Evolutionary conservation across 1,140 invertebrate species (phyloP), one percentile per base, ranked within the genome.

Genomic region (Habropoda laboriosa): DNA sequence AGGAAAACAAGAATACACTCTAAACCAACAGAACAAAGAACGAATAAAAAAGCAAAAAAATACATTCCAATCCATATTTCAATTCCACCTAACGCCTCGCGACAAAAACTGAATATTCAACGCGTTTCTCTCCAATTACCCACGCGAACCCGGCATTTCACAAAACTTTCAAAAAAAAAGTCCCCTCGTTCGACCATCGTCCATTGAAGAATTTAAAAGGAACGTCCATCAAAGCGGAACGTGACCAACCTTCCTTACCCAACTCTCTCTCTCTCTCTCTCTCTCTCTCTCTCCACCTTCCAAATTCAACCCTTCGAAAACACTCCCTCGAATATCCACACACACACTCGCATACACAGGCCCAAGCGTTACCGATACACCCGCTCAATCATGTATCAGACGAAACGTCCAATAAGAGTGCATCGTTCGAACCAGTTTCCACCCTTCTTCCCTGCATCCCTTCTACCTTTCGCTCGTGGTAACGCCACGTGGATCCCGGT

Each of bases 401-500:
- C 13, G 21, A 42, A 40, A 40, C 35, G 3, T 18, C 38, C 61
- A 64, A 64, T 64, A 64, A 42, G 10, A 27, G 47, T 35, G 13
- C 45, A 51, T 18, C 13, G 51, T 68, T 51, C 13, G 16, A 35
- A 68, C n/a, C 38, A n/a, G n/a, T 24, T 49, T 32, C 27, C 47
- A 68, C 47, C 47, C 40, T 27, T 27, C 24, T 27, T 24, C 40
- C 8, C 10, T 13, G 1, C 47, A 66, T 30, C 30, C 80, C 45
- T 75, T 80, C 74, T 71, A 71, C 68, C 58, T 77, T 64, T 51
- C 79, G 68, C 63, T 55, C 79, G 42, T 68, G n/a, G n/a, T 67
- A 81, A 40, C 67, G 67, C 80, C 81, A 82, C 81, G 81, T 83
- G 81, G 80, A 77, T 67, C 42, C 32, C 38, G 3, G 12, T 42